A percentile compares a stretch with the other conserved stretches of the same genome.
These are phyloP conservation scores for Harpagoxenus sublaevis DNA, from an alignment of 2,888 invertebrate genomes.

Conservation along the genomic window DNA sequence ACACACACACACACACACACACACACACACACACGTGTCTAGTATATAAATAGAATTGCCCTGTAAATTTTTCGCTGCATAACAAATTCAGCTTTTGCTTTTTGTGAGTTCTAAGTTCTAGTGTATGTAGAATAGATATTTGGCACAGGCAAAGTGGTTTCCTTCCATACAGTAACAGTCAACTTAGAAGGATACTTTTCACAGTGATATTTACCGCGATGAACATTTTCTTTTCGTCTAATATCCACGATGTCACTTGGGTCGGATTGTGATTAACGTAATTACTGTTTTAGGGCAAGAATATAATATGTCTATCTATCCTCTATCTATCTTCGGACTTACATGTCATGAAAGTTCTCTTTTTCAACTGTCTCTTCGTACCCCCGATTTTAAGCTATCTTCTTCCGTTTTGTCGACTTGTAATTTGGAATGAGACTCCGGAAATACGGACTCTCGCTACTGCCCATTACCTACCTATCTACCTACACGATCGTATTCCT, in stretches of 20 bases:
- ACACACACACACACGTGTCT: not conserved
- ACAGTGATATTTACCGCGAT: not conserved
- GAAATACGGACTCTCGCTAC: not conserved
- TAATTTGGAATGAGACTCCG: conserved; percentile 13
- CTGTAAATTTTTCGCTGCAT: conserved; percentile 14
- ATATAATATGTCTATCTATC: not conserved
- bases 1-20: too few relatives aligned
- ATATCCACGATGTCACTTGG: not conserved
- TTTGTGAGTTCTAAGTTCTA: not conserved
- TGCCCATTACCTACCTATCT: not conserved
- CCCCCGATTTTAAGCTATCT: not conserved
- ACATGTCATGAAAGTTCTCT: not conserved
- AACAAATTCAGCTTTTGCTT: conserved; percentile 24
- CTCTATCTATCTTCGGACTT: not conserved
- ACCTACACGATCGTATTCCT: not conserved
- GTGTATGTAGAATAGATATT: conserved; percentile 29
- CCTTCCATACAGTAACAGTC: not conserved
- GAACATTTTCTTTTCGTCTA: not conserved
- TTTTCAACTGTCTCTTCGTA: not conserved
- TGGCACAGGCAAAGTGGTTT: conserved; percentile 34
- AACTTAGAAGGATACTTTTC: not conserved
- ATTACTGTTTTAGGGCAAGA: conserved; percentile 19
- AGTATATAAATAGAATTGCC: conserved; percentile 31
- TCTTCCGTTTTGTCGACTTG: not conserved
- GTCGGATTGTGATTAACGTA: conserved; percentile 5